Percentiles rank a stretch among this genome's conserved stretches.
phyloP scores from a whole-genome alignment of 2,113 vertebrate genomes.

The Alces alces region DNA sequence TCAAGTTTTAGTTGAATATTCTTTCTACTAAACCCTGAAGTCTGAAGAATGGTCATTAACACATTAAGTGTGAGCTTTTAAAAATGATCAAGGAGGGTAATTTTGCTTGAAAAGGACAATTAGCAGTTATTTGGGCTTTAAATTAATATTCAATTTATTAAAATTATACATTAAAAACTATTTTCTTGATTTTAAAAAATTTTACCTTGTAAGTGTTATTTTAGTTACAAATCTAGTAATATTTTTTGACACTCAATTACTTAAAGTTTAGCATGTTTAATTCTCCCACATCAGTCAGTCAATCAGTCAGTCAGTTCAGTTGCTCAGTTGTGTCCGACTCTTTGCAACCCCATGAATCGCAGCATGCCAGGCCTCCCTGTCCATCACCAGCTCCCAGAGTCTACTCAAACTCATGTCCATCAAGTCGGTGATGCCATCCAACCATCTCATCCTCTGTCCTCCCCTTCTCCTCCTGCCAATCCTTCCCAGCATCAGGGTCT shows the following conservation, averaged over 20 bases:
- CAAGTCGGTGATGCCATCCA: no score
- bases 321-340: no score
- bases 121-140: neutral
- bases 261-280: neutral
- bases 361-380: no score
- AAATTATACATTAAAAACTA: neutral
- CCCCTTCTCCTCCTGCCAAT: no score
- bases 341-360: no score
- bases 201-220: neutral
- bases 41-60: neutral
- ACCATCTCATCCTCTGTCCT: no score
- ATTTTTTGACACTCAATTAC: neutral
- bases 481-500: no score
- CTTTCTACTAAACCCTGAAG: neutral
- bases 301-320: no score
- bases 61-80: neutral
- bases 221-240: neutral
- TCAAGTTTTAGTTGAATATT: neutral
- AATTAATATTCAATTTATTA: neutral
- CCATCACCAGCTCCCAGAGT: no score
- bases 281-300: neutral
- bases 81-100: neutral
- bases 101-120: neutral
- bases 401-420: no score
- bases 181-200: neutral